A percentile compares a stretch with the other conserved stretches of the same genome.
Evolutionary conservation across 2,888 invertebrate genomes (phyloP).

Genomic region (Gerris lacustris): DNA sequence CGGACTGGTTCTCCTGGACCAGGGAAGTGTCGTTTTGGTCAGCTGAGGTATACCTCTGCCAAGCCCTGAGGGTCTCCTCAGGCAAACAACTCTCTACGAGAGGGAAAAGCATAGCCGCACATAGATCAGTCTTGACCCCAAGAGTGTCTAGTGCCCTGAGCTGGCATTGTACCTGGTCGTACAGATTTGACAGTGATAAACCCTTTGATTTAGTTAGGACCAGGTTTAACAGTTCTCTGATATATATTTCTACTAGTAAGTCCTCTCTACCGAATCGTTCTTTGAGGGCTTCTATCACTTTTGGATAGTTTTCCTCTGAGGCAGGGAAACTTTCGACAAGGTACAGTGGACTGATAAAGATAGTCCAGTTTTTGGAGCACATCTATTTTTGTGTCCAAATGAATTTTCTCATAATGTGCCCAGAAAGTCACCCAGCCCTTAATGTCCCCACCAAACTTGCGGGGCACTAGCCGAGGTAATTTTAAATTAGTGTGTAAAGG

Average conservation of each 20-base stretch:
- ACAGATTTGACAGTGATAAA: not conserved
- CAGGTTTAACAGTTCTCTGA: not conserved
- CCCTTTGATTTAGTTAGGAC: not conserved
- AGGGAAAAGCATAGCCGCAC: not conserved
- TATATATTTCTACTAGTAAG: not conserved
- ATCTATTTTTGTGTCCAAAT: not conserved
- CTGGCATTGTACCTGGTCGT: not conserved
- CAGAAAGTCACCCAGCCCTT: not conserved
- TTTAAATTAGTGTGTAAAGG: not conserved
- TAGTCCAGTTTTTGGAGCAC: not conserved
- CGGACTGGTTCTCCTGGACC: not conserved
- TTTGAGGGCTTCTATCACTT: not conserved
- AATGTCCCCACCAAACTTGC: not conserved
- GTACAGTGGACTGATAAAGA: not conserved
- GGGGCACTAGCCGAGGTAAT: not conserved
- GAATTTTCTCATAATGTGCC: not conserved
- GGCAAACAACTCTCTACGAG: not conserved
- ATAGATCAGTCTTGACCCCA: not conserved
- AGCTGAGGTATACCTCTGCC: not conserved
- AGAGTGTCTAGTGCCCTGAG: not conserved
- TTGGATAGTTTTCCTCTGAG: not conserved
- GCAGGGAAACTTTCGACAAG: not conserved
- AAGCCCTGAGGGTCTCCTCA: constrained; percentile 2
- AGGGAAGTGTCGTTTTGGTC: not conserved
- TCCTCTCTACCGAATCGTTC: not conserved